Evolutionary conservation across 2,888 invertebrate species (phyloP).

Genomic region (Microctonus brassicae): DNA sequence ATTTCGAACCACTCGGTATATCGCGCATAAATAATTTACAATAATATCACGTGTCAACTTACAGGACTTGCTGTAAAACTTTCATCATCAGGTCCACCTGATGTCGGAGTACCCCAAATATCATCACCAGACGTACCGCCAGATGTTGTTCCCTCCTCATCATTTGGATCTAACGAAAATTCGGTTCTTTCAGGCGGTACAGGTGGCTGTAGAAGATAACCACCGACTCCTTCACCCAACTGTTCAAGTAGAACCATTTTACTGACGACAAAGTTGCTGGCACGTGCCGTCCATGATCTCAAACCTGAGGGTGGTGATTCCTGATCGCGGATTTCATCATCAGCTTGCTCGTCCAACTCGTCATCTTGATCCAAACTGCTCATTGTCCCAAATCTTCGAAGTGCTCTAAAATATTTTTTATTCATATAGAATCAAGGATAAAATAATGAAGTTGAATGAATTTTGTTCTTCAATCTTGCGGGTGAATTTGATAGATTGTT

Average conservation of each 20-base stretch:
- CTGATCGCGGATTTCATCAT: slow-evolving; percentile 60
- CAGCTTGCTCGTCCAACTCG: slow-evolving; percentile 62
- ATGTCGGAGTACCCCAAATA: slow-evolving; percentile 91
- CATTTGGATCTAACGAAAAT: slow-evolving; percentile 65
- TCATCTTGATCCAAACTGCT: slow-evolving; percentile 69
- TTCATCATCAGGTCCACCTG: slow-evolving; percentile 86
- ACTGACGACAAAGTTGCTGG: slow-evolving; percentile 85
- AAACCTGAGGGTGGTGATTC: slow-evolving; percentile 71
- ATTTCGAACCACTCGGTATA: slow-evolving; percentile 27
- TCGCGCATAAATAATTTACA: slow-evolving; percentile 9
- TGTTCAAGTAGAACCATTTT: slow-evolving; percentile 83
- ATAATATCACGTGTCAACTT: slow-evolving; percentile 44
- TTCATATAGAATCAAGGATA: too few relatives aligned
- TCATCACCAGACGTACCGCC: slow-evolving; percentile 89
- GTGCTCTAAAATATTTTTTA: too few relatives aligned
- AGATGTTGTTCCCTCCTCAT: slow-evolving; percentile 86
- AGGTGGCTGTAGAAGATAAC: slow-evolving; percentile 63
- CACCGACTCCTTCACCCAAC: slow-evolving; percentile 72
- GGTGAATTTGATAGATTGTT: background rate
- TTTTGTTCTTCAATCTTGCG: too few relatives aligned
- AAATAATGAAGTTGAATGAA: too few relatives aligned
- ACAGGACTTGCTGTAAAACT: slow-evolving; percentile 68
- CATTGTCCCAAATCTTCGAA: slow-evolving; percentile 69
- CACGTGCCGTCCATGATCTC: slow-evolving; percentile 84
- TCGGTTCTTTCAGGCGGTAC: slow-evolving; percentile 66